A percentile compares a stretch with the other conserved stretches of the same genome.
phyloP scores from a whole-genome alignment of 1,140 invertebrate genomes.

The Cydia fagiglandana region DNA sequence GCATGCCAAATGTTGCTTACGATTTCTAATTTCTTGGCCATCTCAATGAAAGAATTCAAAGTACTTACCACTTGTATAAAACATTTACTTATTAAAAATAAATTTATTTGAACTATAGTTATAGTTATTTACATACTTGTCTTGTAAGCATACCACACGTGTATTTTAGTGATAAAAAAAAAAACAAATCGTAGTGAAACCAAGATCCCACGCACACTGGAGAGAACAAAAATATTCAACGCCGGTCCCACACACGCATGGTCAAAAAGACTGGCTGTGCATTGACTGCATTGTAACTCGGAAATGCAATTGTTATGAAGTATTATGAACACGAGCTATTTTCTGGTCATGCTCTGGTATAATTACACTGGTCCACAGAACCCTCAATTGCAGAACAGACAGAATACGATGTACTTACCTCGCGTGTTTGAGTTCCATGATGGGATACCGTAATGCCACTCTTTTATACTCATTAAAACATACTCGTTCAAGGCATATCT shows the following conservation, averaged over 20 bases:
- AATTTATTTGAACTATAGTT: no score
- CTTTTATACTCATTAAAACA: no score
- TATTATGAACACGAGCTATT: not conserved
- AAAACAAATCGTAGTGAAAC: not conserved
- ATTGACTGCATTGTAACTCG: not conserved
- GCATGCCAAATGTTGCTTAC: no score
- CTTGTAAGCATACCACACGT: no score
- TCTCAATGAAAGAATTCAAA: no score
- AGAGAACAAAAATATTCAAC: not conserved
- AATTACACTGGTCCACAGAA: not conserved
- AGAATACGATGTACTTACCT: not conserved
- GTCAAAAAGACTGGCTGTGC: constrained; percentile 8
- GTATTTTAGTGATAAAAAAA: no score
- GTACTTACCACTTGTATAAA: no score
- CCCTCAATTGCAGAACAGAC: not conserved
- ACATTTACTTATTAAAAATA: no score
- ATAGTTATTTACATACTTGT: no score
- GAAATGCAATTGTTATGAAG: constrained; percentile 11
- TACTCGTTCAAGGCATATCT: no score
- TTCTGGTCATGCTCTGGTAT: not conserved
- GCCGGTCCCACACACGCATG: constrained; percentile 9
- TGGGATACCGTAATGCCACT: no score
- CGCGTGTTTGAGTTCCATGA: not conserved
- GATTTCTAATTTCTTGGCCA: no score
- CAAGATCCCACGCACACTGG: not conserved